A percentile compares a stretch with the other conserved stretches of the same genome.
These are phyloP conservation scores for Patiria pectinifera DNA, from an alignment of 53 echinoderm and acorn worm genomes.

Conservation along the genomic window DNA sequence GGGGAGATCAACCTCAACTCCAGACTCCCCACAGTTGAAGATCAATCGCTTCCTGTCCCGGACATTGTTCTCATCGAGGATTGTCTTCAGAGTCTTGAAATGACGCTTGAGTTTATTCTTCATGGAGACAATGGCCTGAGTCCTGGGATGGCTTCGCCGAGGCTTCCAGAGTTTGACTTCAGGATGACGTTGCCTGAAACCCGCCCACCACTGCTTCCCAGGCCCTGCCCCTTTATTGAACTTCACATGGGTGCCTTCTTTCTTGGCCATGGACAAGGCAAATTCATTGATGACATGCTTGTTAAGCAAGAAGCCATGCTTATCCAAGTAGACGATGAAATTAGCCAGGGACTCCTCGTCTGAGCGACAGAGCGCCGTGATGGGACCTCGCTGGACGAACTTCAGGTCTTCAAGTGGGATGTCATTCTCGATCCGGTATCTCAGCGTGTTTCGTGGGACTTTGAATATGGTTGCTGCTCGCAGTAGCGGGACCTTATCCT, in stretches of 20 bases:
- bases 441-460: slow-evolving; percentile 55
- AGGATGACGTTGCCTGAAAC: slow-evolving; percentile 53
- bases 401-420: slow-evolving; percentile 44
- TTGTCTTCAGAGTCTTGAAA: slow-evolving; percentile 31
- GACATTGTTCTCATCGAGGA: slow-evolving; percentile 40
- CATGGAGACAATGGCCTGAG: slow-evolving; percentile 28
- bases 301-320: slow-evolving; percentile 52
- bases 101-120: slow-evolving; percentile 47
- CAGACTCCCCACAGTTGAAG: slow-evolving; percentile 62
- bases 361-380: slow-evolving; percentile 38
- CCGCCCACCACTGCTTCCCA: slow-evolving; percentile 59
- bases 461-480: slow-evolving; percentile 47
- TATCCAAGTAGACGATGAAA: slow-evolving; percentile 46
- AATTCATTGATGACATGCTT: slow-evolving; percentile 36
- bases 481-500: slow-evolving; percentile 48
- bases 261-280: slow-evolving; percentile 52
- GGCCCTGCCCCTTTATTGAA: slow-evolving; percentile 20
- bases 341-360: slow-evolving; percentile 37
- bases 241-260: slow-evolving; percentile 51
- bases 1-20: slow-evolving; percentile 39
- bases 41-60: slow-evolving; percentile 16
- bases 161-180: slow-evolving; percentile 57
- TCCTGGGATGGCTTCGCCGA: slow-evolving; percentile 33
- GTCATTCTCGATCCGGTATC: slow-evolving; percentile 55
- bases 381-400: slow-evolving; percentile 43